Base-by-base conservation (phyloP, 2,888 invertebrate species). In the Drosophila prostipennis region DNA sequence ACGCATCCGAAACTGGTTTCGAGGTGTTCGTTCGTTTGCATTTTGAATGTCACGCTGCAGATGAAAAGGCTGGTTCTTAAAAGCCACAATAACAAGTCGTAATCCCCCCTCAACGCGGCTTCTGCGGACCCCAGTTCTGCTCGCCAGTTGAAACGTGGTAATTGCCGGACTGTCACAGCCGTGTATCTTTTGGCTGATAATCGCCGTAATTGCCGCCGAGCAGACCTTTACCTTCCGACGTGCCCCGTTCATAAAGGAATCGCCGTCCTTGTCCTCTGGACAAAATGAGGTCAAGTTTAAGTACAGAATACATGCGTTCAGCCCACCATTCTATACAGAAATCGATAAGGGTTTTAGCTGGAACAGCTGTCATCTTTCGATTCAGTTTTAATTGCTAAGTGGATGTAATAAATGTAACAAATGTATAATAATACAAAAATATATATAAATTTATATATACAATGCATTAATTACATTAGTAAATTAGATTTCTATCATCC, bases 271-370 rank as follows among this genome's bases (percentile, higher is more conserved):
- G 84, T 55, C 54, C 52, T 39, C 61, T 23, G 37, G 60, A 19
- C 13, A 23, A 39, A 80, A 75, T 74, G 63, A 29, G 86, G 86
- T 83, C 86, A 82, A 81, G 81, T 80, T 82, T 68, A 85, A 82
- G 78, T 71, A 67, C 72, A 42, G 29, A 32, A 43, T 14, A 61
- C 29, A 19, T 71, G 59, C 67, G 23, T 13, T n/a, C 19, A 19
- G 26, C 14, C 34, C 26, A 19, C 42, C 2, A 39, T 58, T 58
- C 57, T 29, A 13, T 16, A 26, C 13, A 16, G 7, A n/a, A 16
- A 39, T 57, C 39, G 29, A 19, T 32, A 19, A 2, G n/a, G 19
- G 5, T 39, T 32, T 19, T 16, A 19, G 19, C 19, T 19, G 19
- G 2, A 19, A 10, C 2, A 6, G 10, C 10, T 14, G 29, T 10